Evolutionary conservation across 2,113 vertebrate genomes (phyloP).

Genomic region (Epinephelus lanceolatus): DNA sequence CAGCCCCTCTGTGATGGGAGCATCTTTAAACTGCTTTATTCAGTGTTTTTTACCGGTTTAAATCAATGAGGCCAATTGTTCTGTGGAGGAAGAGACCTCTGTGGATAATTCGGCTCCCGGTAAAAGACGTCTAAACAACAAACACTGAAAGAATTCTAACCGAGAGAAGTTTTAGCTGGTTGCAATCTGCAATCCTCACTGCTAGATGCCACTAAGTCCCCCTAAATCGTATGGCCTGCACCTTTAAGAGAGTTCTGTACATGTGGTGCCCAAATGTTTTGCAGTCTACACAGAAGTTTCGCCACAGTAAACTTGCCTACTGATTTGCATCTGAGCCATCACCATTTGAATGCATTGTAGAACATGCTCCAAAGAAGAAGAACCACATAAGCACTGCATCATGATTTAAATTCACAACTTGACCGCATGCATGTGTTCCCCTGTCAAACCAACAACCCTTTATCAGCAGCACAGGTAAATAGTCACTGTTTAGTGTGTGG

Average conservation of each 20-base stretch:
- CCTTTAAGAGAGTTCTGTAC: background rate
- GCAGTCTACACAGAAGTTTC: background rate
- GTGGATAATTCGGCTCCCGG: too few species aligned
- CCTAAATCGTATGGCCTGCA: too few species aligned
- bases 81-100: too few species aligned
- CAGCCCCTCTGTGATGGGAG: too few species aligned
- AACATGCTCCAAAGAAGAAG: background rate
- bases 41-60: too few species aligned
- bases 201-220: too few species aligned
- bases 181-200: too few species aligned
- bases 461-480: constrained; percentile 15
- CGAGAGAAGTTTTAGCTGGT: too few species aligned
- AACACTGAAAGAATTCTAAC: too few species aligned
- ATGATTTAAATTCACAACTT: constrained; percentile 4
- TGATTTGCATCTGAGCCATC: constrained; percentile 25
- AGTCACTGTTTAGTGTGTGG: constrained; percentile 24
- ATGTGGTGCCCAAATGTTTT: background rate
- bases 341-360: background rate
- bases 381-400: background rate
- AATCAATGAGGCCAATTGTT: too few species aligned
- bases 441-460: constrained; percentile 2
- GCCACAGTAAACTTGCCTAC: background rate
- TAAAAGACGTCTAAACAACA: too few species aligned
- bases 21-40: too few species aligned
- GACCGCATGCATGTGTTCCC: background rate